Conservation (phyloP, 2,888 invertebrate species). For the Mystacides longicornis region DNA sequence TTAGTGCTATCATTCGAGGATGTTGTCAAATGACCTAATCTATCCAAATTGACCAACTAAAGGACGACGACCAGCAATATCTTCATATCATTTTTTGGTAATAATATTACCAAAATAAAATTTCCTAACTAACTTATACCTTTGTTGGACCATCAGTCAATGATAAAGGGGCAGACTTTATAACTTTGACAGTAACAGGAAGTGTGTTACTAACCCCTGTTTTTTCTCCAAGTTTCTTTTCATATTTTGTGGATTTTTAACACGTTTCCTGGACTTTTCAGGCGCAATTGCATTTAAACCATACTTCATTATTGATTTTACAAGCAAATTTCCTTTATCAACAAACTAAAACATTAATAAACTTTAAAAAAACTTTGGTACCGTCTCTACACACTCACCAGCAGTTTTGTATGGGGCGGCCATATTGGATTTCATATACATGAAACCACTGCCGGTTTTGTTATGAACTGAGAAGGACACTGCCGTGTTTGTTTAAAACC, state of each 20-base stretch:
- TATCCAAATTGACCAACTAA: too few species aligned
- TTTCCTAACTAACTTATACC: too few species aligned
- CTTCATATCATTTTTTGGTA: too few species aligned
- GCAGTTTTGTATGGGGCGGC: neutral
- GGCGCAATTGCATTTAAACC: neutral
- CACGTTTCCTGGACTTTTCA: neutral
- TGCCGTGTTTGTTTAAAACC: neutral
- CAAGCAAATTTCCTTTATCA: neutral
- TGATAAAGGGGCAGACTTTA: too few species aligned
- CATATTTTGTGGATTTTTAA: neutral
- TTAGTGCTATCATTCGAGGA: too few species aligned
- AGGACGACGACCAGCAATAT: too few species aligned
- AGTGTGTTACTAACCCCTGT: neutral
- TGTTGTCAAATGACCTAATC: too few species aligned
- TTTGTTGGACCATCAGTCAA: too few species aligned
- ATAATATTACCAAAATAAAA: too few species aligned
- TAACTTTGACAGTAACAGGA: neutral
- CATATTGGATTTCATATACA: neutral
- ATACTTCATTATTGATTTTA: neutral
- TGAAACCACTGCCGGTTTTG: neutral
- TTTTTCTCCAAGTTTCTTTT: neutral
- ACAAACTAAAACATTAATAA: neutral
- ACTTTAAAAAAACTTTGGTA: too few species aligned
- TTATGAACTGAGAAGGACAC: neutral
- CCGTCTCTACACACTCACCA: neutral